Conservation (phyloP, 2,797 vertebrate species). For the Arrhamphus sclerolepis region DNA sequence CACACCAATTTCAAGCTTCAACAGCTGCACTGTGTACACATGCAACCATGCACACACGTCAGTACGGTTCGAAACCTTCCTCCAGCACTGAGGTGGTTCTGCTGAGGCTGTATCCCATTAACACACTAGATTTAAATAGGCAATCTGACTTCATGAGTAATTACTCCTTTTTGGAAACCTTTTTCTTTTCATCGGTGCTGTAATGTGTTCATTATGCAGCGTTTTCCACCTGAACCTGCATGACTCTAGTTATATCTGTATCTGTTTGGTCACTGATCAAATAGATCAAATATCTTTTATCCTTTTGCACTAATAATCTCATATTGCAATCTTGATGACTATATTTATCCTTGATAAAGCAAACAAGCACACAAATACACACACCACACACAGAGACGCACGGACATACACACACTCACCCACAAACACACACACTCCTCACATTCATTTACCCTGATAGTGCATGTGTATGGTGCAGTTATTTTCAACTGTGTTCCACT, state of each 20-base stretch:
- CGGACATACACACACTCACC: conserved; percentile 7
- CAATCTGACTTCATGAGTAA: conserved; percentile 8
- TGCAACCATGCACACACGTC: conserved; percentile 36
- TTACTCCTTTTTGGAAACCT: neutral
- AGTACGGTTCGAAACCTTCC: conserved; percentile 37
- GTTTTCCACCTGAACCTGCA: neutral
- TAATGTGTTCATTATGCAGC: neutral
- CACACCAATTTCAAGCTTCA: conserved; percentile 32
- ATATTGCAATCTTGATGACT: too few species aligned
- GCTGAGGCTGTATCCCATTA: conserved; percentile 1
- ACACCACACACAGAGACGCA: conserved; percentile 24
- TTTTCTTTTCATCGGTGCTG: neutral
- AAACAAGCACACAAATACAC: conserved; percentile 26
- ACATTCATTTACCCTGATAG: conserved; percentile 21
- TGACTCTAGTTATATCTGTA: too few species aligned
- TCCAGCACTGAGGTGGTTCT: conserved; percentile 19
- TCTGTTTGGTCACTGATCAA: too few species aligned
- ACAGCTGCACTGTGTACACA: conserved; percentile 44
- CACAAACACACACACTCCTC: conserved; percentile 13
- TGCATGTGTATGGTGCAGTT: conserved; percentile 47
- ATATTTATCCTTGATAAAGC: conserved; percentile 32
- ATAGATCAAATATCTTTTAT: neutral
- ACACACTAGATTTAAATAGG: neutral
- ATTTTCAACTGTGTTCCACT: conserved; percentile 71
- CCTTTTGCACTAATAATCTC: neutral